A percentile compares a stretch with the other conserved stretches of the same genome.
Conservation (phyloP, 2,888 invertebrate species). For the Pammene fasciana region DNA sequence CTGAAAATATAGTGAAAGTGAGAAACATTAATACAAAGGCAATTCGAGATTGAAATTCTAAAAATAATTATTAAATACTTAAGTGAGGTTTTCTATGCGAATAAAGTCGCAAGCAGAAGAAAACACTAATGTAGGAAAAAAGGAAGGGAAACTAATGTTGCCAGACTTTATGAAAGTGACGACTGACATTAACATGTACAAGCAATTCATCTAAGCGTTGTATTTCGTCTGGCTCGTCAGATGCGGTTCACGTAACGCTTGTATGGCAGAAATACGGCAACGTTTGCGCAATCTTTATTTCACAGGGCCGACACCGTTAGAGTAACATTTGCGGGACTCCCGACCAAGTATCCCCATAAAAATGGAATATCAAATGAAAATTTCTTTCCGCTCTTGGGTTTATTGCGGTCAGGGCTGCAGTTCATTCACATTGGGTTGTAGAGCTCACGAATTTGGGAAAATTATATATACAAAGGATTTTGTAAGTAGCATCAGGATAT, state of each 20-base stretch:
- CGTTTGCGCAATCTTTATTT: constrained; percentile 50
- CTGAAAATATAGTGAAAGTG: constrained; percentile 36
- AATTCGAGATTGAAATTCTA: constrained; percentile 13
- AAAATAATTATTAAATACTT: background rate
- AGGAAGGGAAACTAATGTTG: background rate
- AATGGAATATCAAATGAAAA: constrained; percentile 67
- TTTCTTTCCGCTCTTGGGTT: constrained; percentile 62
- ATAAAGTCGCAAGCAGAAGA: too few relatives aligned
- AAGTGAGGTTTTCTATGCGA: too few relatives aligned
- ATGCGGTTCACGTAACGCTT: constrained; percentile 44
- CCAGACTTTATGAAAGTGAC: background rate
- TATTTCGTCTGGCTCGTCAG: constrained; percentile 24
- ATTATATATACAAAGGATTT: background rate
- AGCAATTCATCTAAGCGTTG: constrained; percentile 22
- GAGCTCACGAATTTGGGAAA: constrained; percentile 1
- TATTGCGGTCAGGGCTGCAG: constrained; percentile 61
- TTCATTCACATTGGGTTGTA: constrained; percentile 46
- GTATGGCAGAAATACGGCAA: constrained; percentile 47
- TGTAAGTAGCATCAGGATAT: too few relatives aligned
- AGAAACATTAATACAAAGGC: constrained; percentile 2
- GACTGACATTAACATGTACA: constrained; percentile 21
- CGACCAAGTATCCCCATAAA: constrained; percentile 59
- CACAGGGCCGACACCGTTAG: constrained; percentile 41
- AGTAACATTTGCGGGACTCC: constrained; percentile 52
- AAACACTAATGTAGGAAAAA: background rate